These are phyloP conservation scores for Alethe diademata DNA, from an alignment of 2,113 vertebrate genomes.

Conservation along the genomic window DNA sequence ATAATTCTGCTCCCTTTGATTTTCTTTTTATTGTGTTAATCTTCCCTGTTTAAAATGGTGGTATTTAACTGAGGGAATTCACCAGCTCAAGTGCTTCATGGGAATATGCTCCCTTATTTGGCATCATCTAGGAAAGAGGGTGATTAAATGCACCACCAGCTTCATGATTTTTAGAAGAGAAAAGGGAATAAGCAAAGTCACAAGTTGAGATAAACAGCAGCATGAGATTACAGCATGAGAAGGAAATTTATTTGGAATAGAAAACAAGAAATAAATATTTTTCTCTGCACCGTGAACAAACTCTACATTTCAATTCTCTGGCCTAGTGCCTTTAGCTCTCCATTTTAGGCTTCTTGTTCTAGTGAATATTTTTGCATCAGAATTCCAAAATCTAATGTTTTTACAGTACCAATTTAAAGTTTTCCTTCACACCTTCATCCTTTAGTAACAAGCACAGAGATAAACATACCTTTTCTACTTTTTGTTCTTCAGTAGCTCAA, in stretches of 20 bases:
- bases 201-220: constrained; percentile 16
- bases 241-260: neutral
- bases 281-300: neutral
- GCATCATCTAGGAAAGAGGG: neutral
- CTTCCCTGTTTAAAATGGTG: neutral
- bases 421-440: constrained; percentile 3
- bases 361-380: constrained; percentile 30
- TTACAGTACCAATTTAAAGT: neutral
- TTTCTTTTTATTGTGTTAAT: neutral
- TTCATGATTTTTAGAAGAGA: constrained; percentile 19
- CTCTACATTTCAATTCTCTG: constrained; percentile 19
- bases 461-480: constrained; percentile 2
- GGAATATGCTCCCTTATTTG: neutral
- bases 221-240: neutral
- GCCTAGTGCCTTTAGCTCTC: neutral
- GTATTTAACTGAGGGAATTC: neutral
- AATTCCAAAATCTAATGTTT: neutral
- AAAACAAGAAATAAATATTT: constrained; percentile 48
- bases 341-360: neutral
- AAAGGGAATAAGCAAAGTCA: constrained; percentile 5
- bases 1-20: neutral
- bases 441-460: neutral
- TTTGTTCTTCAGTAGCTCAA: neutral
- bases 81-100: neutral
- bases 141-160: neutral